These are phyloP conservation scores for Caenorhabditis sp. DNA, from an alignment of 2,888 invertebrate genomes.

Conservation along the genomic window DNA sequence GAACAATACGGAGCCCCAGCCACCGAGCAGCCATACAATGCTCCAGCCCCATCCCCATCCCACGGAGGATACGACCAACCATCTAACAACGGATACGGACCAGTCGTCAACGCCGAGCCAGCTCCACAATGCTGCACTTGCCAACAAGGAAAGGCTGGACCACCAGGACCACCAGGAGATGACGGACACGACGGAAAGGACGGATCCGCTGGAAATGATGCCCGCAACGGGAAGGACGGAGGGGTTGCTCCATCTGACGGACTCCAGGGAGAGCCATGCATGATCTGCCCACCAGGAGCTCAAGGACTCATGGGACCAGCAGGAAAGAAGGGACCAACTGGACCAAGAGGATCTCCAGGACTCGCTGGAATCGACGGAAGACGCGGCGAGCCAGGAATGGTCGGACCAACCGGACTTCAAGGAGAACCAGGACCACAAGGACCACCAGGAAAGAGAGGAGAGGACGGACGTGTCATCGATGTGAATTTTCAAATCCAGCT, in stretches of 20 bases:
- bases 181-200: constrained; percentile 74
- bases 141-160: constrained; percentile 80
- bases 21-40: constrained; percentile 69
- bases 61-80: constrained; percentile 64
- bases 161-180: constrained; percentile 76
- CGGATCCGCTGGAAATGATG: constrained; percentile 75
- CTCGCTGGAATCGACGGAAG: constrained; percentile 80
- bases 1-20: constrained; percentile 79
- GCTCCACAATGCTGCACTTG: constrained; percentile 80
- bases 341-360: constrained; percentile 78
- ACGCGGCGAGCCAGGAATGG: constrained; percentile 82
- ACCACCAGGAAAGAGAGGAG: constrained; percentile 76
- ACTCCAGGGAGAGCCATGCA: constrained; percentile 78
- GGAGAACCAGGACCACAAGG: constrained; percentile 76
- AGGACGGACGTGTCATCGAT: constrained; percentile 74
- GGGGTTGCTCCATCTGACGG: constrained; percentile 73
- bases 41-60: constrained; percentile 63
- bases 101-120: constrained; percentile 80
- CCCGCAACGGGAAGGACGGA: constrained; percentile 76
- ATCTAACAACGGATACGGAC: constrained; percentile 71
- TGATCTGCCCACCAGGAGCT: constrained; percentile 82
- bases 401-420: constrained; percentile 80
- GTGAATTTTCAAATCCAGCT: constrained; percentile 40
- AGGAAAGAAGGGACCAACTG: constrained; percentile 81
- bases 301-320: constrained; percentile 78